Conservation (phyloP, 2,797 vertebrate species). For the Ibycter americanus region DNA sequence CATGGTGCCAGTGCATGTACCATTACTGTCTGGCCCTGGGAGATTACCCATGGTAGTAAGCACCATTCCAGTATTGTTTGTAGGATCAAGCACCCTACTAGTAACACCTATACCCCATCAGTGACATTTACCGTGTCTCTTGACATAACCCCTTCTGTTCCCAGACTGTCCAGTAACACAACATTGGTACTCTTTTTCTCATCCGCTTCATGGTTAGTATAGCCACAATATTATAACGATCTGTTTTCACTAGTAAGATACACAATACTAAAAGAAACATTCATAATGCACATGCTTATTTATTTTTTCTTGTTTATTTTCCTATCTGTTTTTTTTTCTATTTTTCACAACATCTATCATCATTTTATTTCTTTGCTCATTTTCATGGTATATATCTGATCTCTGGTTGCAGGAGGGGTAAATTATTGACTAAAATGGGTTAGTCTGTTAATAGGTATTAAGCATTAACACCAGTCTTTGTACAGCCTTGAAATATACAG, state of each 20-base stretch:
- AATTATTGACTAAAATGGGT: constrained; percentile 50
- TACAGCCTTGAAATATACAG: constrained; percentile 40
- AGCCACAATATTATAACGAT: constrained; percentile 9
- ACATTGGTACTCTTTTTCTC: constrained; percentile 36
- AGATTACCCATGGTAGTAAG: not conserved
- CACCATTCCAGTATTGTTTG: not conserved
- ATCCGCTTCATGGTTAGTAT: constrained; percentile 14
- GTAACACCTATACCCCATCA: not conserved
- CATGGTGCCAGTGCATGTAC: not conserved
- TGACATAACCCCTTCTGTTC: constrained; percentile 40
- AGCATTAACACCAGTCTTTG: constrained; percentile 41
- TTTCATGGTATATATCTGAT: constrained; percentile 22
- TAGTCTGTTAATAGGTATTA: constrained; percentile 38
- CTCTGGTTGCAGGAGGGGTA: constrained; percentile 60
- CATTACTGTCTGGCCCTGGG: not conserved
- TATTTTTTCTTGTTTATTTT: constrained; percentile 6
- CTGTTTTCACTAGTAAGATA: constrained; percentile 4
- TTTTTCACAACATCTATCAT: not conserved
- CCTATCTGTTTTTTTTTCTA: not conserved
- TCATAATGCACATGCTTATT: constrained; percentile 20
- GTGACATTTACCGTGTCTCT: not conserved
- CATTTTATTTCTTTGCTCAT: constrained; percentile 12
- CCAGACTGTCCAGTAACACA: constrained; percentile 1
- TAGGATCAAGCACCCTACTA: not conserved
- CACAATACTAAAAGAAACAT: not conserved